phyloP scores from a whole-genome alignment of 2,888 invertebrate genomes.

The Ecdyonurus torrentis region DNA sequence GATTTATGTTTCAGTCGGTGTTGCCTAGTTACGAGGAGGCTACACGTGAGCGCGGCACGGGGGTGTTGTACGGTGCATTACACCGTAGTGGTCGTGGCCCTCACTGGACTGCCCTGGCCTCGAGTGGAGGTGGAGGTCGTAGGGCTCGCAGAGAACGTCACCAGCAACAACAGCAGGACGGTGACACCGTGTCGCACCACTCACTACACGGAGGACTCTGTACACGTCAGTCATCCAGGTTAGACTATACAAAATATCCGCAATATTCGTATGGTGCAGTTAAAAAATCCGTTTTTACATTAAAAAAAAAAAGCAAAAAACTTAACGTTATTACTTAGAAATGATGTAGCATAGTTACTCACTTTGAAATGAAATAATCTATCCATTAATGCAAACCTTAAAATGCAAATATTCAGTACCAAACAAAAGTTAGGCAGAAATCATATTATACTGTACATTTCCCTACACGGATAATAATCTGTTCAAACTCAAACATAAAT shows the following conservation, averaged over 20 bases:
- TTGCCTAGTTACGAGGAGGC: slow-evolving; percentile 36
- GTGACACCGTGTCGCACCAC: not conserved
- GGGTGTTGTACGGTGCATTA: slow-evolving; percentile 14
- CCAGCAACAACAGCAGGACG: not conserved
- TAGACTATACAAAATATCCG: slow-evolving; percentile 19
- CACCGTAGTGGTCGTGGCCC: slow-evolving; percentile 14
- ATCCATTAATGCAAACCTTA: too few species aligned
- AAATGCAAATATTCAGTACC: too few species aligned
- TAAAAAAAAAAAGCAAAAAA: too few species aligned
- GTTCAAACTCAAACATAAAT: too few species aligned
- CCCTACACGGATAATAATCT: too few species aligned
- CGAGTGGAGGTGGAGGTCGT: slow-evolving; percentile 7
- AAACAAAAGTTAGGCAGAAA: too few species aligned
- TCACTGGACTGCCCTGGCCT: slow-evolving; percentile 25
- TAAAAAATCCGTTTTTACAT: too few species aligned
- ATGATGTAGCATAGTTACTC: too few species aligned
- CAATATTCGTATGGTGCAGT: too few species aligned
- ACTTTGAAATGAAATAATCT: too few species aligned
- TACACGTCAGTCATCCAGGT: slow-evolving; percentile 27
- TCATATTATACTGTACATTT: too few species aligned
- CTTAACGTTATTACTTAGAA: too few species aligned
- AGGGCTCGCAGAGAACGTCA: not conserved
- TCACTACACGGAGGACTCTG: slow-evolving; percentile 18
- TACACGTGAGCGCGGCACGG: slow-evolving; percentile 22
- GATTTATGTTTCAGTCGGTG: slow-evolving; percentile 21